These are phyloP conservation scores for Zaprionus obscuricornis DNA, from an alignment of 2,888 invertebrate species.

Conservation along the genomic window DNA sequence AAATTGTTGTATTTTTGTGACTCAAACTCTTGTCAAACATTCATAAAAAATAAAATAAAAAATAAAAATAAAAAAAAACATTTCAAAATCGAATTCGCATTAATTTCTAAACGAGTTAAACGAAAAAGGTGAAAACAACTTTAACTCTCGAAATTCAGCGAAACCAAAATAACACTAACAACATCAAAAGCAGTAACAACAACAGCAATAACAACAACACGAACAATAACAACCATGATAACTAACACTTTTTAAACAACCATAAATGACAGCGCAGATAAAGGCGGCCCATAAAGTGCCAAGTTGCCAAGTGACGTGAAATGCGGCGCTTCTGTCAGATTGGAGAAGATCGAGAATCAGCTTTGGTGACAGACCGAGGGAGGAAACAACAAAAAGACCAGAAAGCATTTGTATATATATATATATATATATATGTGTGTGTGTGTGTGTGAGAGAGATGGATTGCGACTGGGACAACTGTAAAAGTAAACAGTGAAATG, in stretches of 20 bases:
- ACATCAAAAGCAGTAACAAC: slow-evolving; percentile 13
- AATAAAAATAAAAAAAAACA: too few relatives aligned
- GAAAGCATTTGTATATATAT: slow-evolving; percentile 17
- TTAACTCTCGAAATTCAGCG: slow-evolving; percentile 24
- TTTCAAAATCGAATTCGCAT: slow-evolving; percentile 68
- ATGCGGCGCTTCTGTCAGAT: slow-evolving; percentile 45
- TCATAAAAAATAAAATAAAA: neutral
- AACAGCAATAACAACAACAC: slow-evolving; percentile 22
- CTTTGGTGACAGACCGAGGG: slow-evolving; percentile 3
- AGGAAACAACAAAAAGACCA: slow-evolving; percentile 13
- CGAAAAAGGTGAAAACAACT: slow-evolving; percentile 56
- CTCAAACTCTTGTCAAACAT: slow-evolving; percentile 53
- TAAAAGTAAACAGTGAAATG: slow-evolving; percentile 34
- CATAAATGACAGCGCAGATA: slow-evolving; percentile 60
- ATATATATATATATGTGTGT: slow-evolving; percentile 33
- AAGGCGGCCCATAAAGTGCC: slow-evolving; percentile 51
- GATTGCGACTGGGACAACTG: too few relatives aligned
- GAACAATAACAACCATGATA: slow-evolving; percentile 50
- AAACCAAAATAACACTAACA: neutral
- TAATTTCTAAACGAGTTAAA: slow-evolving; percentile 63
- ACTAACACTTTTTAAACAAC: slow-evolving; percentile 56
- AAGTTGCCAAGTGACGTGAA: slow-evolving; percentile 39
- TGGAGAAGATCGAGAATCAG: slow-evolving; percentile 35
- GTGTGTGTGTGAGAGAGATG: too few relatives aligned
- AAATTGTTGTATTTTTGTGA: slow-evolving; percentile 60